Base-by-base conservation (phyloP, 2,113 vertebrate species). In the Tringa solitaria region DNA sequence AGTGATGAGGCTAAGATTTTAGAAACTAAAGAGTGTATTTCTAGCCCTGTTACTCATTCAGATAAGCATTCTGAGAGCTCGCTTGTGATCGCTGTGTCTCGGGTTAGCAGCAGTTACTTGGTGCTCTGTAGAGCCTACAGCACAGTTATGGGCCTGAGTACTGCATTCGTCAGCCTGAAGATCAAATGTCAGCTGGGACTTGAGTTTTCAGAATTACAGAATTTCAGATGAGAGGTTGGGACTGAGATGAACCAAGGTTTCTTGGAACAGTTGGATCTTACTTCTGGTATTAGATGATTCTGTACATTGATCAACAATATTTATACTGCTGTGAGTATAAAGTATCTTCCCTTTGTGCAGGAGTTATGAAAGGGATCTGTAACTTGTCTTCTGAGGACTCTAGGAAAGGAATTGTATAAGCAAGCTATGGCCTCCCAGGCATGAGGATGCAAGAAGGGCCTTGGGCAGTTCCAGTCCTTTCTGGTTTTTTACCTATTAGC, bases 251-350 rank as follows among this genome's bases (percentile, higher is more conserved):
- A 57, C 11, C 0, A 6, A 83, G 19, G 8, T 80, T 83, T 94
- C 33, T 80, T 35, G 57, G 45, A 60, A 69, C 22, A 65, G 30
- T 57, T 89, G 80, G 22, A 43, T 75, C 12, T 73, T 41, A 30
- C n/a, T 74, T 83, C 9, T 61, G 54, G 12, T 77, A 20, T 61
- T 76, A 65, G 8, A 74, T 70, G 10, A 5, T 90, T 83, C 64
- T 92, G 22, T 80, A 57, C 93, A 89, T 22, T 0, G 0, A 56
- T 87, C 18, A 26, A 15, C 59, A 60, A 8, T 0, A 1, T 27
- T 81, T 60, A 45, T 16, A 28, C 11, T 91, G 7, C 45, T 3
- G 2, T 39, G 20, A 67, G 23, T 28, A 37, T 53, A 6, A 86
- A 30, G 12, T 56, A 10, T 26, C 33, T 75, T 75, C 13, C 23